Percentiles rank a stretch among this genome's conserved stretches.
phyloP scores from a whole-genome alignment of 1,140 invertebrate genomes.

The Drosophila bifasciata region DNA sequence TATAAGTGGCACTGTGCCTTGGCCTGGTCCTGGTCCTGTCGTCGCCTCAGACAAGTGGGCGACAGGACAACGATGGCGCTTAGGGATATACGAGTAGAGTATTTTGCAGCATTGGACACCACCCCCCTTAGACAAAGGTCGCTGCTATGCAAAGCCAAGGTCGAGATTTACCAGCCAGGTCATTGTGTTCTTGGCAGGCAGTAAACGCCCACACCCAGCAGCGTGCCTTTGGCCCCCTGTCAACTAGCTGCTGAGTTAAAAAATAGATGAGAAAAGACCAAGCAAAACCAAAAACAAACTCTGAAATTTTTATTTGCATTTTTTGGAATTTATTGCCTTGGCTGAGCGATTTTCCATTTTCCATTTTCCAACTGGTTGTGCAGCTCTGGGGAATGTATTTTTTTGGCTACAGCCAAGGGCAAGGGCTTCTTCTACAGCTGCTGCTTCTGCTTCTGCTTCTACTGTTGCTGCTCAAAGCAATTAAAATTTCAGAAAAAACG shows the following conservation, averaged over 20 bases:
- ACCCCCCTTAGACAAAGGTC: slow-evolving; percentile 46
- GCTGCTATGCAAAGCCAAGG: slow-evolving; percentile 59
- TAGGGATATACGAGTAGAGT: no score
- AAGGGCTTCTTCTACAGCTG: background rate
- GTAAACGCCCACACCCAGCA: slow-evolving; percentile 39
- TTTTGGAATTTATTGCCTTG: slow-evolving; percentile 68
- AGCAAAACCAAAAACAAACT: slow-evolving; percentile 23
- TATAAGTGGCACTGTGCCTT: slow-evolving; percentile 3
- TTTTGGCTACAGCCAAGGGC: no score
- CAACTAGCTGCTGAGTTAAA: slow-evolving; percentile 33
- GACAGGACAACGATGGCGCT: slow-evolving; percentile 9
- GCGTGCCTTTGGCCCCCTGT: background rate
- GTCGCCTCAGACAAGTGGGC: slow-evolving; percentile 30
- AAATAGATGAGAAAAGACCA: slow-evolving; percentile 27
- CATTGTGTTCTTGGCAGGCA: slow-evolving; percentile 36
- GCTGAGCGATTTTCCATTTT: slow-evolving; percentile 49
- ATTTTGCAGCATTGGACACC: slow-evolving; percentile 18
- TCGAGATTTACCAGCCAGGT: slow-evolving; percentile 50
- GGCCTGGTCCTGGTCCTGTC: slow-evolving; percentile 23
- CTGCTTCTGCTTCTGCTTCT: slow-evolving; percentile 39
- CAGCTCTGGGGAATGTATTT: slow-evolving; percentile 55
- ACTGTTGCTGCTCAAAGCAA: slow-evolving; percentile 65
- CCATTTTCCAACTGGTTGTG: slow-evolving; percentile 47
- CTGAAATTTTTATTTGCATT: slow-evolving; percentile 68
- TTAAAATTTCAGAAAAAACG: slow-evolving; percentile 55